Conservation (phyloP, 2,888 invertebrate genomes). For the Protophormia terraenovae region DNA sequence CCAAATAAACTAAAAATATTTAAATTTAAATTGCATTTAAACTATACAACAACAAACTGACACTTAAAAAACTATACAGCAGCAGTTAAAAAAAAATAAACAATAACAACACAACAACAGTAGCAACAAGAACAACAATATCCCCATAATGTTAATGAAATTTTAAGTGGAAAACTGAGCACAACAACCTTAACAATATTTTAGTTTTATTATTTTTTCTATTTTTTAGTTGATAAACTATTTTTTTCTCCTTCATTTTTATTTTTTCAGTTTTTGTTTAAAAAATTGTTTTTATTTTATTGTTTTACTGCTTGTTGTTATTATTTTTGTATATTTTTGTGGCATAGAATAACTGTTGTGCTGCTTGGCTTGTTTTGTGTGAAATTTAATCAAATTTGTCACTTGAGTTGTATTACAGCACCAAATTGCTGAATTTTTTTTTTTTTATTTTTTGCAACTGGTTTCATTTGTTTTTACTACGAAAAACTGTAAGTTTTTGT, state of each 20-base stretch:
- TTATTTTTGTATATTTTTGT: neutral
- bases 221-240: conserved; percentile 3
- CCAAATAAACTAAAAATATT: neutral
- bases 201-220: neutral
- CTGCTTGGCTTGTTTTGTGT: conserved; percentile 48
- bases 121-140: neutral
- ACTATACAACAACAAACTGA: neutral
- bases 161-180: conserved; percentile 3
- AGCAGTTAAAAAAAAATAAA: neutral
- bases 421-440: conserved; percentile 1
- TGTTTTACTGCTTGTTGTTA: neutral
- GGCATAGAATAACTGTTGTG: neutral
- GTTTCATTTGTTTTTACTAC: neutral
- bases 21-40: conserved; percentile 23
- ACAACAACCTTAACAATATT: neutral
- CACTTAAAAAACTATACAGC: neutral
- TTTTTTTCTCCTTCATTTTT: conserved; percentile 20
- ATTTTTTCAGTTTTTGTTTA: neutral
- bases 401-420: conserved; percentile 55
- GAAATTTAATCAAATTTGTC: conserved; percentile 64
- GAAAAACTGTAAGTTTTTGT: neutral
- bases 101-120: neutral
- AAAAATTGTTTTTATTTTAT: neutral
- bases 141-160: conserved; percentile 40
- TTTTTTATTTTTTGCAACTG: neutral